These are phyloP conservation scores for Drosophila nigritarsus DNA, from an alignment of 2,888 invertebrate species.

Conservation along the genomic window DNA sequence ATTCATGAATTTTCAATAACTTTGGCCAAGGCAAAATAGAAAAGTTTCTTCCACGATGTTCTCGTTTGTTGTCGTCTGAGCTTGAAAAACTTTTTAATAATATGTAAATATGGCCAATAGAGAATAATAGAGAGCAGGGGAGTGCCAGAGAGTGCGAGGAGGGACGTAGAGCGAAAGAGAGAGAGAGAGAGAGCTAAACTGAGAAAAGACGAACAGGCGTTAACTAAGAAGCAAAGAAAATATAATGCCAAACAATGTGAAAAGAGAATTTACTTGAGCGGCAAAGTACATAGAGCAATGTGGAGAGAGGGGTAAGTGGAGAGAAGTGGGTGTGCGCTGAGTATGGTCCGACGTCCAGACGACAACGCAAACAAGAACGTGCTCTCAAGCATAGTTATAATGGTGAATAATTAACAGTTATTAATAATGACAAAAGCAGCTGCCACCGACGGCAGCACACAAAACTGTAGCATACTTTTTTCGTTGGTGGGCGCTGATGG, in stretches of 20 bases:
- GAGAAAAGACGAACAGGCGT: slow-evolving; percentile 47
- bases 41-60: slow-evolving; percentile 57
- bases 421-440: slow-evolving; percentile 84
- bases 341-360: slow-evolving; percentile 11
- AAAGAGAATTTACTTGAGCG: slow-evolving; percentile 67
- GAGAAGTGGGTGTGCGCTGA: neutral
- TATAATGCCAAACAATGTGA: slow-evolving; percentile 71
- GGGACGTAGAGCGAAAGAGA: neutral
- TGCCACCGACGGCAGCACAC: slow-evolving; percentile 60
- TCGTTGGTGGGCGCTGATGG: neutral
- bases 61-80: slow-evolving; percentile 46
- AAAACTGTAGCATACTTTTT: slow-evolving; percentile 51
- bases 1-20: slow-evolving; percentile 79
- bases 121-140: slow-evolving; percentile 9
- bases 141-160: neutral
- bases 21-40: slow-evolving; percentile 69
- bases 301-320: neutral
- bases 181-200: slow-evolving; percentile 1
- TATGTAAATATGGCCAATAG: slow-evolving; percentile 73
- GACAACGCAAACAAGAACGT: slow-evolving; percentile 60
- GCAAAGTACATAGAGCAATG: slow-evolving; percentile 47
- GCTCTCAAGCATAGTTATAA: slow-evolving; percentile 61
- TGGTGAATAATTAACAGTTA: slow-evolving; percentile 84
- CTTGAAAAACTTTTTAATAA: slow-evolving; percentile 75
- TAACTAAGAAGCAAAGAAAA: slow-evolving; percentile 75